These are phyloP conservation scores for Caenorhabditis remanei DNA, from an alignment of 1,140 invertebrate genomes.

Conservation along the genomic window DNA sequence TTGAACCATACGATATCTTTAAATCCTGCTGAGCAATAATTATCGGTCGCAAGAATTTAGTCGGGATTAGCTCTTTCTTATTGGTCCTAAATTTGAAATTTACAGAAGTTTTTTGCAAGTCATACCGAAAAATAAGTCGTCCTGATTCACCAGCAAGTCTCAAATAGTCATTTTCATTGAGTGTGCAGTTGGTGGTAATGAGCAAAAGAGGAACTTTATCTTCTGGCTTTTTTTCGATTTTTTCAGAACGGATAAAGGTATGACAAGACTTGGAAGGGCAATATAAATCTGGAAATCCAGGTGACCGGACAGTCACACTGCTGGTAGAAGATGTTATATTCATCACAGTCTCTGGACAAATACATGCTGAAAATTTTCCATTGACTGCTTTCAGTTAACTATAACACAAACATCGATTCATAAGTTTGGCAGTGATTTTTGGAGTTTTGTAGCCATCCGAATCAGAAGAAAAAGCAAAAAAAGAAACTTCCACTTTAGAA, in stretches of 20 bases:
- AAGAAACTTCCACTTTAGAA: background rate
- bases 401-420: background rate
- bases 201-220: background rate
- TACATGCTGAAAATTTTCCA: background rate
- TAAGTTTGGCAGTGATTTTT: background rate
- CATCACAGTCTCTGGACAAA: background rate
- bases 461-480: background rate
- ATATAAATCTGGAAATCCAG: conserved; percentile 22
- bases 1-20: background rate
- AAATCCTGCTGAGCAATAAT: background rate
- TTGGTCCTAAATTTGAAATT: background rate
- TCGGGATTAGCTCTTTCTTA: background rate
- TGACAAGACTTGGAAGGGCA: background rate
- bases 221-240: background rate
- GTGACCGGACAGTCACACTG: background rate
- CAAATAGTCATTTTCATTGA: background rate
- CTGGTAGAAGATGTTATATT: background rate
- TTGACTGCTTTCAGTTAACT: background rate
- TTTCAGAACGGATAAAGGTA: background rate
- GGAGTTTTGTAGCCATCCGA: background rate
- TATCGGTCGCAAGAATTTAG: background rate
- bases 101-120: too few species aligned
- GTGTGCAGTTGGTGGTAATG: background rate
- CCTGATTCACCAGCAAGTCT: background rate
- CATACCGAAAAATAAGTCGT: background rate